Evolutionary conservation across 2,888 invertebrate species (phyloP).

Genomic region (Apotomis capreana): DNA sequence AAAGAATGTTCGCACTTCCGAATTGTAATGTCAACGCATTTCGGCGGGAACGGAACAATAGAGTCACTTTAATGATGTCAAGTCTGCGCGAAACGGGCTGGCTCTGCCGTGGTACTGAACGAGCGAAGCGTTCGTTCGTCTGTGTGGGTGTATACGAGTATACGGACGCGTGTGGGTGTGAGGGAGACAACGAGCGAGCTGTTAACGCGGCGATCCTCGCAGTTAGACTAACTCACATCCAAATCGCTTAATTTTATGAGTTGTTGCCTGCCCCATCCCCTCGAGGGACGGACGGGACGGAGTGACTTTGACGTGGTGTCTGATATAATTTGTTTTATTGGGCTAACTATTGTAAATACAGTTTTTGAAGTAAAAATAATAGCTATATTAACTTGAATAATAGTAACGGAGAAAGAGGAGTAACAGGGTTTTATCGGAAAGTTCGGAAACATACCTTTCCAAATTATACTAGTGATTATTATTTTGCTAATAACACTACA

Average conservation of each 20-base stretch:
- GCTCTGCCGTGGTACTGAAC: conserved; percentile 55
- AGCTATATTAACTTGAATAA: too few relatives aligned
- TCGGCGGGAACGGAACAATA: conserved; percentile 61
- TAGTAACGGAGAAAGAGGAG: too few relatives aligned
- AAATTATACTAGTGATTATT: background rate
- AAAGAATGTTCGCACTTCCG: conserved; percentile 49
- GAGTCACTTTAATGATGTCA: conserved; percentile 48
- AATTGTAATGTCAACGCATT: conserved; percentile 58
- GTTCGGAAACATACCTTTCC: too few relatives aligned
- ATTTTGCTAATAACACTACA: background rate
- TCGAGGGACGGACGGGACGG: conserved; percentile 59
- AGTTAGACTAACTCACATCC: conserved; percentile 83
- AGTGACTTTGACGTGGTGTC: conserved; percentile 65
- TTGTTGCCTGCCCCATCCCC: conserved; percentile 84
- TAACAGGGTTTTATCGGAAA: too few relatives aligned
- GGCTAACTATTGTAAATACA: too few relatives aligned
- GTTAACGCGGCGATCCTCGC: conserved; percentile 81
- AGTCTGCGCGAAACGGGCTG: conserved; percentile 54
- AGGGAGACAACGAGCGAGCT: conserved; percentile 68
- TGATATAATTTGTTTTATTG: background rate
- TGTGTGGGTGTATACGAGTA: conserved; percentile 31
- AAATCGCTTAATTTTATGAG: conserved; percentile 85
- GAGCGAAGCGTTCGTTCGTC: conserved; percentile 40
- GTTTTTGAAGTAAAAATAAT: too few relatives aligned
- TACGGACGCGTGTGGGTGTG: conserved; percentile 60